Conservation (phyloP, 2,113 vertebrate genomes). For the Carassius gibelio region DNA sequence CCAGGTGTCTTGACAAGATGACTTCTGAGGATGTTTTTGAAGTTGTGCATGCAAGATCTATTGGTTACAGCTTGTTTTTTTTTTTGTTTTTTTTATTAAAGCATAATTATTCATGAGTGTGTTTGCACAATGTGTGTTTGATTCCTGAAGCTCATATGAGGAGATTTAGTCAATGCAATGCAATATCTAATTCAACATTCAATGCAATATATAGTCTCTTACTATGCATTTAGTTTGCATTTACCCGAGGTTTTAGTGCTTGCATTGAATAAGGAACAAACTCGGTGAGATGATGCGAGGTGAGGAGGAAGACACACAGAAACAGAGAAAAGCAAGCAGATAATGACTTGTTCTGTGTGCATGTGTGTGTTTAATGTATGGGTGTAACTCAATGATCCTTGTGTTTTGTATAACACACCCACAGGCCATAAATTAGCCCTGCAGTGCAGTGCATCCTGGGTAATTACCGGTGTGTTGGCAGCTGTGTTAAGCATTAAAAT, state of each 20-base stretch:
- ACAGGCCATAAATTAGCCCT: conserved; percentile 12
- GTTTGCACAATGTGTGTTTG: not conserved
- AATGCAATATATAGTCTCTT: not conserved
- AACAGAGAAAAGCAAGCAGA: not conserved
- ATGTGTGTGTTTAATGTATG: not conserved
- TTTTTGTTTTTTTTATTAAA: not conserved
- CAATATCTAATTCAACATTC: too few relatives aligned
- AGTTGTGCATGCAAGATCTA: not conserved
- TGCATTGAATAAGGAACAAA: not conserved
- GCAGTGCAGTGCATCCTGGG: conserved; percentile 41
- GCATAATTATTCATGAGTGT: not conserved
- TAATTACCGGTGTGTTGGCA: conserved; percentile 45
- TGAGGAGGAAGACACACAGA: not conserved
- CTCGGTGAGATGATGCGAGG: not conserved
- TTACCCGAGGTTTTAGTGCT: not conserved
- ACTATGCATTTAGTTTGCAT: not conserved
- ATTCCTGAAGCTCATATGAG: not conserved
- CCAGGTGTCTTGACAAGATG: not conserved
- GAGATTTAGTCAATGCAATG: not conserved
- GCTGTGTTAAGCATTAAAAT: conserved; percentile 18
- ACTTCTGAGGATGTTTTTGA: not conserved
- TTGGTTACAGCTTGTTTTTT: not conserved
- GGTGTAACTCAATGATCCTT: conserved; percentile 12
- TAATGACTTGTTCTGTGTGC: conserved; percentile 5
- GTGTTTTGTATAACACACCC: conserved; percentile 23